Base-by-base conservation (phyloP, 1,140 invertebrate species). In the Venustaconcha ellipsiformis region DNA sequence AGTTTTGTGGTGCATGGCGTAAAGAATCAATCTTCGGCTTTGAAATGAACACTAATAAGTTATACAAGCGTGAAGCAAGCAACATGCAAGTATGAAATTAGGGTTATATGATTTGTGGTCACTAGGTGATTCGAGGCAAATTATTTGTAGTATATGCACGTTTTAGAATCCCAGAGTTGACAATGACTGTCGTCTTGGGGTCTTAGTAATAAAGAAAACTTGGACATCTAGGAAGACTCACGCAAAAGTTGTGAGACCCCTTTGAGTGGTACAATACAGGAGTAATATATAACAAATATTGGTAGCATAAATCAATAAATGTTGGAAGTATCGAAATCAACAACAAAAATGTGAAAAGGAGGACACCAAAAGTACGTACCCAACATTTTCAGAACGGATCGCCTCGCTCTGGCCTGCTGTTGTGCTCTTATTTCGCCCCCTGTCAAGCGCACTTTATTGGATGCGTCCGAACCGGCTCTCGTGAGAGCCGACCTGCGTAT, bases 301-400 rank as follows among this genome's bases (percentile, higher is more conserved):
- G 4, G 23, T 18, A 18, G 4, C 18, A 23, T 62, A 23, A 62
- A 11, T 12, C 23, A 62, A 11, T 0, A 23, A 18, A n/a, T 18
- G 13, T 8, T n/a, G 4, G 23, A 12, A 8, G 18, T 62, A 62
- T 62, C 18, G 18, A 62, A 62, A 62, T 62, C 13, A 14, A n/a
- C 17, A 2, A 14, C n/a, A 55, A 20, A 58, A 20, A 70, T 8
- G 13, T n/a, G 56, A 57, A 55, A 57, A 57, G 13, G 12, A 20
- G 1, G 20, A 11, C 11, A 64, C n/a, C n/a, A 73, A 55, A 65
- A 11, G n/a, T 64, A 79, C 86, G 75, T 78, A 89, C 88, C 85
- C 66, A 88, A 74, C 85, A 89, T 87, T 80, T 85, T 88, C 0
- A 89, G 73, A 20, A 89, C 86, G 20, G 87, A 83, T 74, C 82